Conservation (phyloP, 1,140 invertebrate species). For the Drosophila kepulauana region DNA sequence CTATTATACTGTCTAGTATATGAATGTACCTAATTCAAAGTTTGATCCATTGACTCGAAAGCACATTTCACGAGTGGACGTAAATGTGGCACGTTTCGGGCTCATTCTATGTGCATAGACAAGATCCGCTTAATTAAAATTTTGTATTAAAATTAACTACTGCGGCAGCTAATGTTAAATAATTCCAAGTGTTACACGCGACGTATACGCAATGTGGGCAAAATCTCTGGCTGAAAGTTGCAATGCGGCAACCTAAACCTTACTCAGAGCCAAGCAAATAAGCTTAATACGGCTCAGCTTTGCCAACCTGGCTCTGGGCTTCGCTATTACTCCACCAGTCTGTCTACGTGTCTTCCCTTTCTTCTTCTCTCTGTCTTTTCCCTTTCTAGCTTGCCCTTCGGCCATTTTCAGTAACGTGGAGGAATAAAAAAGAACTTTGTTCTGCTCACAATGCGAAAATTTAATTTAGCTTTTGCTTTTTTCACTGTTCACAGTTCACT, state of each 20-base stretch:
- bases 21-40: constrained; percentile 38
- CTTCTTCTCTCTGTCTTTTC: not conserved
- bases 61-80: not conserved
- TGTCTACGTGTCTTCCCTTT: constrained; percentile 10
- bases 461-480: constrained; percentile 74
- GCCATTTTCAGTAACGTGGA: constrained; percentile 15
- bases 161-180: constrained; percentile 60
- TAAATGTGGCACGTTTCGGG: not conserved
- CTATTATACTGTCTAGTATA: not conserved
- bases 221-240: constrained; percentile 27
- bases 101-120: not conserved
- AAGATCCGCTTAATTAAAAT: constrained; percentile 70
- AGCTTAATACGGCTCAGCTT: constrained; percentile 73
- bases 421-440: constrained; percentile 6
- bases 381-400: not conserved
- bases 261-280: constrained; percentile 51
- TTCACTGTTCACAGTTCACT: constrained; percentile 28
- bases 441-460: constrained; percentile 69
- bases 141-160: constrained; percentile 61
- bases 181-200: constrained; percentile 38
- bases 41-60: constrained; percentile 7
- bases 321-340: not conserved
- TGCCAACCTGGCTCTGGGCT: constrained; percentile 28
- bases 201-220: constrained; percentile 64
- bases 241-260: constrained; percentile 33